Base-by-base conservation (phyloP, 2,888 invertebrate species). In the Acanthacorydalis orientalis region DNA sequence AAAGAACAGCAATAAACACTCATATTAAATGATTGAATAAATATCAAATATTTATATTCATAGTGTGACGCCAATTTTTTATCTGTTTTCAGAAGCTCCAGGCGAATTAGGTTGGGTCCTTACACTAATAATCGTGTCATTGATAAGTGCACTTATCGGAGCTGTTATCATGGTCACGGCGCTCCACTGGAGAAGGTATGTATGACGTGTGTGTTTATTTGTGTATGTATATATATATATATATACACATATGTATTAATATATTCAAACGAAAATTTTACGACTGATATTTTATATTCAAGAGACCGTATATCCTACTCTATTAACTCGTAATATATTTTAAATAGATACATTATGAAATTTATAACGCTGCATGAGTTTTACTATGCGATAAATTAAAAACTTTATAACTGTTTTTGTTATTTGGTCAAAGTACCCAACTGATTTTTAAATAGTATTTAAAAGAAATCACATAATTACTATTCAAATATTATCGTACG, bases 101-200 rank as follows among this genome's bases (percentile, higher is more conserved):
- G 75, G 74, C 48, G 78, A 78, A 64, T 64, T 80, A 54, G 78
- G 79, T 56, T 81, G 80, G 81, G 74, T 79, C 41, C 64, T 81
- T 53, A 80, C 79, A 44, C 62, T 81, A 58, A 74, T 80, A 53
- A 78, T 81, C 61, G 81, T 81, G 51, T 81, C 81, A 33, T 64
- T 81, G 56, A 68, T 78, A 57, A 81, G 81, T 49, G 81, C 81
- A 51, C 70, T 78, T 49, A 68, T 81, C 56, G 81, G 81, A 51
- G 81, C 81, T 53, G 76, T 80, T 56, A 70, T 81, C 53, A 81
- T 81, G 81, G 76, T 81, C 59, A 72, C 77, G 55, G 73, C 78
- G 43, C 69, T 80, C 49, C 78, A 78, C 59, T 81, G 80, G 62
- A 70, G 74, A 66, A 75, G 76, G 76, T 75, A 63, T 63, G 68